phyloP scores from a whole-genome alignment of 2,888 invertebrate genomes.

The Pherbina coryleti region DNA sequence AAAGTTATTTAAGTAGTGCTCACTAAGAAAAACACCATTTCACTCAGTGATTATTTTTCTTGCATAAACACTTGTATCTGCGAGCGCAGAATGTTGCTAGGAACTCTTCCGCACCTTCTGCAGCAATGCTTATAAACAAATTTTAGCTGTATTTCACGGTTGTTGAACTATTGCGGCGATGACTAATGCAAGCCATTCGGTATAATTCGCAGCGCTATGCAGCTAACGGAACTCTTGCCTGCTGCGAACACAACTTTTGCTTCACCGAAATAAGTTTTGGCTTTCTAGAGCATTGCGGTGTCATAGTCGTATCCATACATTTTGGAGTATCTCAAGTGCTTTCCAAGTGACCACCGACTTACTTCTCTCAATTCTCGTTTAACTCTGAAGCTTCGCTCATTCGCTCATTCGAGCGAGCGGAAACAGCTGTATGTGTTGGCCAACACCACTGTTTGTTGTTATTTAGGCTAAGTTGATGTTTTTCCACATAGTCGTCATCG shows the following conservation, averaged over 20 bases:
- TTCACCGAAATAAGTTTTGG: constrained; percentile 22
- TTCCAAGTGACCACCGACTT: neutral
- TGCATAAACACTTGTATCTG: neutral
- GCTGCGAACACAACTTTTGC: neutral
- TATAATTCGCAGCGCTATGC: constrained; percentile 26
- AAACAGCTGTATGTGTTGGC: constrained; percentile 18
- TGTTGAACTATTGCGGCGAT: constrained; percentile 33
- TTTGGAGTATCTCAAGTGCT: neutral
- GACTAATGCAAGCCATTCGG: constrained; percentile 32
- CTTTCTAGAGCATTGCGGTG: constrained; percentile 14
- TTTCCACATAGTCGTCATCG: constrained; percentile 19
- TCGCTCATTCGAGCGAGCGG: constrained; percentile 19
- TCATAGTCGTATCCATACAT: too few relatives aligned
- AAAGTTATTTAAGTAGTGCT: too few relatives aligned
- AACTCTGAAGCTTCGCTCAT: neutral
- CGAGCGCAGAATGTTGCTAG: constrained; percentile 26
- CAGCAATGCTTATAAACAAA: constrained; percentile 29
- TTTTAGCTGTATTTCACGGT: constrained; percentile 30
- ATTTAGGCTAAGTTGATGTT: neutral
- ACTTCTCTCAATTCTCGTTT: neutral
- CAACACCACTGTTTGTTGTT: neutral
- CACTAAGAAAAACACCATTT: too few relatives aligned
- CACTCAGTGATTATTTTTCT: too few relatives aligned
- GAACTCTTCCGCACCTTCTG: constrained; percentile 5
- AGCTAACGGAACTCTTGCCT: constrained; percentile 35